Conservation (phyloP, 2,113 vertebrate genomes). For the Prunella himalayana region DNA sequence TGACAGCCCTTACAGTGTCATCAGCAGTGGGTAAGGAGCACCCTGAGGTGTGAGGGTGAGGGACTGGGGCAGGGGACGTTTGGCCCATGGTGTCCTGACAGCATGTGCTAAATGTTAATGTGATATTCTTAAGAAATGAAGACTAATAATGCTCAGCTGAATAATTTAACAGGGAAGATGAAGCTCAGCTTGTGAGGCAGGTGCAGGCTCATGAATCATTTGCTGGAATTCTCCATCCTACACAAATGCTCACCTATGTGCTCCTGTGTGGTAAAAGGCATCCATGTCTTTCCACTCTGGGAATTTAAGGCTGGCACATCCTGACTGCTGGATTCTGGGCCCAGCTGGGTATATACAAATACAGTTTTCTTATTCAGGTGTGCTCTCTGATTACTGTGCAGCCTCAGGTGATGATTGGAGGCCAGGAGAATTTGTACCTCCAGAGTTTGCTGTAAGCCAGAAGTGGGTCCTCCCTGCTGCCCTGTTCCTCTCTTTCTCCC, state of each 20-base stretch:
- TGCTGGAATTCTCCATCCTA: background rate
- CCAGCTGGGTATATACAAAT: background rate
- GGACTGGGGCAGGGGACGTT: background rate
- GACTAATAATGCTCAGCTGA: background rate
- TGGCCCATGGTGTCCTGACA: background rate
- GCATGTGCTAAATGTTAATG: background rate
- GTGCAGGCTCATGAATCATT: background rate
- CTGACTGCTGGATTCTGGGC: background rate
- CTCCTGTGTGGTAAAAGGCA: background rate
- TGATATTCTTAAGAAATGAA: background rate
- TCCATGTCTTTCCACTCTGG: background rate
- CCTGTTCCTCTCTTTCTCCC: background rate
- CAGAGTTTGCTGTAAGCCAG: background rate
- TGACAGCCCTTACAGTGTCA: background rate
- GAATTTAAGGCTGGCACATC: background rate
- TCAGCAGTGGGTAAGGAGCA: background rate
- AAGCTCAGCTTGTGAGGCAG: background rate
- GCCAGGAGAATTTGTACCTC: background rate
- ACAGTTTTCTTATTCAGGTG: background rate
- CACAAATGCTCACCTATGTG: background rate
- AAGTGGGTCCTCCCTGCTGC: background rate
- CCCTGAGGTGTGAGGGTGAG: background rate
- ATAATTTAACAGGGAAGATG: background rate
- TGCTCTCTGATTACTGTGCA: background rate
- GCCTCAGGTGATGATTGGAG: background rate